Evolutionary conservation across 2,113 vertebrate genomes (phyloP).

Genomic region (Ailurus styani): DNA sequence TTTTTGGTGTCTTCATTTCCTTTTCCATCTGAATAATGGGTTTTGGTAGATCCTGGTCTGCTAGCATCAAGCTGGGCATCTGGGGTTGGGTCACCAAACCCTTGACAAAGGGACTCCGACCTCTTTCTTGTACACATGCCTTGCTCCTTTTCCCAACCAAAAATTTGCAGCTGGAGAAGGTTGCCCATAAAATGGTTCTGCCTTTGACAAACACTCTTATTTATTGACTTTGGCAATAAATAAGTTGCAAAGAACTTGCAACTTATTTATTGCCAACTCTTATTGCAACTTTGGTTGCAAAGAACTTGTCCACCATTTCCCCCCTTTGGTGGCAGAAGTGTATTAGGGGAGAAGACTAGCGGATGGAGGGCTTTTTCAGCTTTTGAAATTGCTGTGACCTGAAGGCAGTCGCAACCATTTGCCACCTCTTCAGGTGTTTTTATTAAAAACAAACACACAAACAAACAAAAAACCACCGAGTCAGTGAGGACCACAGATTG

Average conservation of each 20-base stretch:
- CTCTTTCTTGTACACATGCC: background rate
- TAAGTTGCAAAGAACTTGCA: no score
- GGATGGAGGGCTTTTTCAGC: background rate
- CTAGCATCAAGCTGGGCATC: constrained; percentile 10
- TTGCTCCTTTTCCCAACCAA: background rate
- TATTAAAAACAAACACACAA: background rate
- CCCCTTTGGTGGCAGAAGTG: background rate
- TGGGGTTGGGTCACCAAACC: constrained; percentile 7
- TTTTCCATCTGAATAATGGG: constrained; percentile 24
- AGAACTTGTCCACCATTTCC: background rate
- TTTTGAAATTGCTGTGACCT: background rate
- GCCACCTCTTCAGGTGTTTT: constrained; percentile 16
- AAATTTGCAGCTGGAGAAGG: background rate
- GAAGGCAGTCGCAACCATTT: background rate
- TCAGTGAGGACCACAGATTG: background rate
- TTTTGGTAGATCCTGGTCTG: background rate
- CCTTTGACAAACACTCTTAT: constrained; percentile 47
- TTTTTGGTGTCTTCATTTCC: constrained; percentile 40
- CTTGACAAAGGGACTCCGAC: background rate
- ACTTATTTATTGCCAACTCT: constrained; percentile 52
- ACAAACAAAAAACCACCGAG: background rate
- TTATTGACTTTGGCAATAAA: constrained; percentile 49
- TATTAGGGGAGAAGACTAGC: background rate
- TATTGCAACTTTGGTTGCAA: constrained; percentile 42
- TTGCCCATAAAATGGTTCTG: background rate